Percentiles rank a stretch among this genome's conserved stretches.
Evolutionary conservation across 2,888 invertebrate species (phyloP).

Genomic region (Pseudeuparius sepicola): DNA sequence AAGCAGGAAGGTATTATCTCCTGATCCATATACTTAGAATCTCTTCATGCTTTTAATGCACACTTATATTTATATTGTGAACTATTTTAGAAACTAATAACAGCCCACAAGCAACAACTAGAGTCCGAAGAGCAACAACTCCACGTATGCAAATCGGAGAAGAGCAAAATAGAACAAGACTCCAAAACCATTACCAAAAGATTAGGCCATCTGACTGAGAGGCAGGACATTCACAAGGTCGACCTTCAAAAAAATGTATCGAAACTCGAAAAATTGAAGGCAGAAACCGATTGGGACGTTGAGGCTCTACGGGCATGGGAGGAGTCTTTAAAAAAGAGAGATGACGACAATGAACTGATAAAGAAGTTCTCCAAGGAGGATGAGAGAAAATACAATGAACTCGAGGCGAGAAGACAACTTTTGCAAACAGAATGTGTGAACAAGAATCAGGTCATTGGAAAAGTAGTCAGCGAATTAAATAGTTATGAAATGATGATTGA

Average conservation of each 20-base stretch:
- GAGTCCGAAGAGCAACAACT: slow-evolving; percentile 53
- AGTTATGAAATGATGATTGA: slow-evolving; percentile 44
- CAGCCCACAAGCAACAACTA: slow-evolving; percentile 57
- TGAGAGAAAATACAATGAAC: slow-evolving; percentile 51
- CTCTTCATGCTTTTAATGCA: too few species aligned
- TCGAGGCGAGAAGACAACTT: slow-evolving; percentile 46
- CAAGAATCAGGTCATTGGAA: slow-evolving; percentile 39
- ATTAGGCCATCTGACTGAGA: slow-evolving; percentile 38
- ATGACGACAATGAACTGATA: slow-evolving; percentile 60
- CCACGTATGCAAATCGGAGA: slow-evolving; percentile 36
- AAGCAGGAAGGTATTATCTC: too few species aligned
- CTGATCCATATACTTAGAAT: too few species aligned
- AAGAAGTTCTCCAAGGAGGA: slow-evolving; percentile 64
- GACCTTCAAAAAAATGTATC: slow-evolving; percentile 44
- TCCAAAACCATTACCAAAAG: slow-evolving; percentile 43
- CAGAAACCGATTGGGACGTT: slow-evolving; percentile 57
- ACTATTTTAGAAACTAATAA: slow-evolving; percentile 52
- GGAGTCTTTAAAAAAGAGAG: slow-evolving; percentile 55
- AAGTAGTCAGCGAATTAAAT: slow-evolving; percentile 43
- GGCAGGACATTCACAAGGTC: slow-evolving; percentile 40
- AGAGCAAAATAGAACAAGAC: slow-evolving; percentile 41
- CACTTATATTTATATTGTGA: too few species aligned
- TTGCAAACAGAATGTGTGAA: slow-evolving; percentile 41
- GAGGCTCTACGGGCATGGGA: slow-evolving; percentile 62
- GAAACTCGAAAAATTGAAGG: slow-evolving; percentile 54